Evolutionary conservation across 2,888 invertebrate genomes (phyloP).

Genomic region (Pseudanteris insignis): DNA sequence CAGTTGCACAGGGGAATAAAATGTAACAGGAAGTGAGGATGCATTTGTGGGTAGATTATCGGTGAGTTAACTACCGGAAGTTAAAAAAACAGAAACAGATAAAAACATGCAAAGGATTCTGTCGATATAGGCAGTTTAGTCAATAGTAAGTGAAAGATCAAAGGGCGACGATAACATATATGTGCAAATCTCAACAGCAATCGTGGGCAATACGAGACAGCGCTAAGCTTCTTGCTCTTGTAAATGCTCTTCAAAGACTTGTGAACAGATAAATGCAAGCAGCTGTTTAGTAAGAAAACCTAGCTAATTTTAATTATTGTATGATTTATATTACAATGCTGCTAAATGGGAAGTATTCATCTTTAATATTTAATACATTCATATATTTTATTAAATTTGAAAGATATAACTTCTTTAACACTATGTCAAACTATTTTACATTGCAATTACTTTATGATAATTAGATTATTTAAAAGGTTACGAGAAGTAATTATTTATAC

Average conservation of each 20-base stretch:
- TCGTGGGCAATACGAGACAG: constrained; percentile 38
- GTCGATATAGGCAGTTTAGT: constrained; percentile 39
- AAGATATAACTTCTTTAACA: no score
- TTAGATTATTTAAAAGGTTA: no score
- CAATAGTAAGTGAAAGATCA: constrained; percentile 58
- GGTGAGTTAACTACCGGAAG: constrained; percentile 8
- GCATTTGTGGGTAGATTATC: no score
- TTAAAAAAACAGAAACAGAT: constrained; percentile 14
- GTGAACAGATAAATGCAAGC: constrained; percentile 64
- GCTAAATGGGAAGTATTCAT: no score
- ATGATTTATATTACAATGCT: constrained; percentile 56
- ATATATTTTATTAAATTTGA: no score
- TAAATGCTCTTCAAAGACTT: constrained; percentile 63
- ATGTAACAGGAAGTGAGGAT: no score
- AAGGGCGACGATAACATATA: constrained; percentile 65
- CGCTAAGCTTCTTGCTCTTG: constrained; percentile 47
- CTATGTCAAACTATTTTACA: no score
- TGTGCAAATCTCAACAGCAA: constrained; percentile 58
- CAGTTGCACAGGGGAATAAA: no score
- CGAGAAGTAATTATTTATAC: no score
- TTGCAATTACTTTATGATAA: no score
- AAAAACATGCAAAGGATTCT: constrained; percentile 20
- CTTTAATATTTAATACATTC: no score
- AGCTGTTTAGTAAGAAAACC: constrained; percentile 63
- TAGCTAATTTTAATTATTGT: constrained; percentile 65